phyloP scores from a whole-genome alignment of 2,888 invertebrate species.

The Ophion slaviceki region DNA sequence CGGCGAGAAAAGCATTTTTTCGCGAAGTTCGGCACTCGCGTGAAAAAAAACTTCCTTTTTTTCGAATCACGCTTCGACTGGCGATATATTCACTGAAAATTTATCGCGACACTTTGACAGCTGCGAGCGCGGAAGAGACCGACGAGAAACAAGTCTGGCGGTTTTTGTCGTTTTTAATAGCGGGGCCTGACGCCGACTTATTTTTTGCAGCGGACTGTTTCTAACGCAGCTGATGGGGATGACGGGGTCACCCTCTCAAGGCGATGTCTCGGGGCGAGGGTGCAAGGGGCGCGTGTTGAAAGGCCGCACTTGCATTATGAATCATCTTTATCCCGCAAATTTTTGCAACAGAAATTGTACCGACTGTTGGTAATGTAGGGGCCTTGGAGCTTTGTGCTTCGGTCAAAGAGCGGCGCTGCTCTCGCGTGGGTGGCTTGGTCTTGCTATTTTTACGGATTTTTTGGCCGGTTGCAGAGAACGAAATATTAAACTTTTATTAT shows the following conservation, averaged over 20 bases:
- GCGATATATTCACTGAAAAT: not conserved
- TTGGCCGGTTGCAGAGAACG: too few species aligned
- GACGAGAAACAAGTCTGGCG: conserved; percentile 8
- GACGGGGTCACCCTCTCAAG: conserved; percentile 40
- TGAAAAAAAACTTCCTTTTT: conserved; percentile 17
- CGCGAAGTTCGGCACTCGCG: not conserved
- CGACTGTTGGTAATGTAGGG: not conserved
- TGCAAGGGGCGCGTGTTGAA: not conserved
- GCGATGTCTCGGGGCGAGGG: not conserved
- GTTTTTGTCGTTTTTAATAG: conserved; percentile 18
- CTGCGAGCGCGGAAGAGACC: conserved; percentile 9
- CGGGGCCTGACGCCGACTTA: conserved; percentile 40
- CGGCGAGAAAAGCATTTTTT: conserved; percentile 1
- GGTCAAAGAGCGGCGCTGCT: not conserved
- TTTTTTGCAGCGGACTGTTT: conserved; percentile 40
- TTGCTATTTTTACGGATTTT: too few species aligned
- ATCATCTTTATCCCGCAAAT: not conserved
- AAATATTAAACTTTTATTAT: too few species aligned
- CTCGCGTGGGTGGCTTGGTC: too few species aligned
- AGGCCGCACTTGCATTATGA: conserved; percentile 2
- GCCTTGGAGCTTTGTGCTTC: not conserved
- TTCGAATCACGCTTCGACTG: not conserved
- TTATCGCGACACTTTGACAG: conserved; percentile 26
- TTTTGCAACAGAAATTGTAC: not conserved
- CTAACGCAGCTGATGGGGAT: conserved; percentile 57